Evolutionary conservation across 92 coral and sea anemone genomes (phyloP), one percentile per base, ranked within the genome.

Genomic region (Actinernus sp.): DNA sequence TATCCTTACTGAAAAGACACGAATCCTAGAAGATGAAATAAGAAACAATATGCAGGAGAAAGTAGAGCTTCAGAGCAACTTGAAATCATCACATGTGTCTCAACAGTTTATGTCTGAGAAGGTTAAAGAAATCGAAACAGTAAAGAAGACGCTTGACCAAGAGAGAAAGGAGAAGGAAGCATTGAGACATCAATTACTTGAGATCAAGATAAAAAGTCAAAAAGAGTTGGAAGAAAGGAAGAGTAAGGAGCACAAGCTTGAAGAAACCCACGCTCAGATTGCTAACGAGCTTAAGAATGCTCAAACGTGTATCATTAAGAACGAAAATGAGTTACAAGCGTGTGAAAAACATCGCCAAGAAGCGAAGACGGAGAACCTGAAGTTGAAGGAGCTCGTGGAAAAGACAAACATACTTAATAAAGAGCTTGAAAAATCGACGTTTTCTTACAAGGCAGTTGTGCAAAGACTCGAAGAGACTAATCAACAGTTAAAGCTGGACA

Each of bases 81-180:
- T 78, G n/a, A 38, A 49, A 13, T 37, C 86, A 17, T 70, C 86
- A 7, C 56, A 85, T 31, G 85, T 79, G 10, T 55, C 77, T 0
- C 52, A 70, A 39, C 65, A 59, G 20, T 78, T 55, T 49, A 28
- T 78, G 43, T 22, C 58, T 7, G 75, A 72, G 4, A 64, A 65
- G 26, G 39, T 79, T 24, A 58, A 71, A 34, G 61, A 55, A 26
- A 22, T 70, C 27, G 51, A 49, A 2, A 38, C 39, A 16, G 39
- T 48, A 5, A 78, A 63, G 34, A 33, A 16, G 13, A 49, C 74
- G 21, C 51, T 85, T n/a, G 91, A 63, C 53, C 57, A 69, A 34
- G 54, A 49, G 9, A 56, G 62, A 25, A 68, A 64, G 37, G 76
- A 85, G 26, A 79, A 58, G 2, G 49, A 43, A 24, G 33, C 50